Base-by-base conservation (phyloP, 2,888 invertebrate species). In the Tuta absoluta region DNA sequence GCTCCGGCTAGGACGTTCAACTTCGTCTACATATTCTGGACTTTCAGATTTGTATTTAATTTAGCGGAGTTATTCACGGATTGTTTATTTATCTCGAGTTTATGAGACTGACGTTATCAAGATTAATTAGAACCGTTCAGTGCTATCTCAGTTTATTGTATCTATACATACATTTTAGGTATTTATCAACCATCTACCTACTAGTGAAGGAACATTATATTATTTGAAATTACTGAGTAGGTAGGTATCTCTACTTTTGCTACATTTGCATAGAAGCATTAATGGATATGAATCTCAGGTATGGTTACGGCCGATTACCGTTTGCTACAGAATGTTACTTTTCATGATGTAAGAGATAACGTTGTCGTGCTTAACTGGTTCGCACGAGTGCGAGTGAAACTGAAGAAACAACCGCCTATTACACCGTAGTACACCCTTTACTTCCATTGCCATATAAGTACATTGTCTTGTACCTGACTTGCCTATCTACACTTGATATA, bases 1-100 rank as follows among this genome's bases (percentile, higher is more conserved):
- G 71, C 68, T 63, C 48, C 53, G 14, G 23, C 61, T 51, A 63
- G 66, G 66, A 62, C 63, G 57, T 64, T 66, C 66, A 64, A 64
- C 66, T 62, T 62, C 19, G 28, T 58, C 23, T 37, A 51, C 59
- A 28, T 3, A 33, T 58, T 58, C 33, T 58, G 56, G 28, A 56
- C 28, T 28, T 28, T 14, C 56, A 23, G 17, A 28, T 28, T 12
- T 56, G 56, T 56, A 17, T 28, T 24, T 28, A 14, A n/a, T 12
- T 12, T 2, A 24, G 1, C 11, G 14, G n/a, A n/a, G 2, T 14
- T 56, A 33, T 28, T 24, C 56, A 28, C 56, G n/a, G 7, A 51
- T 12, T 12, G 12, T 12, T 51, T 21, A 21, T 21, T 21, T 21
- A 21, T 51, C 51, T 51, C 51, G 21, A 51, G 21, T 21, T 19